These are phyloP conservation scores for Onychomys torridus DNA, from an alignment of 2,797 vertebrate species.

Conservation along the genomic window DNA sequence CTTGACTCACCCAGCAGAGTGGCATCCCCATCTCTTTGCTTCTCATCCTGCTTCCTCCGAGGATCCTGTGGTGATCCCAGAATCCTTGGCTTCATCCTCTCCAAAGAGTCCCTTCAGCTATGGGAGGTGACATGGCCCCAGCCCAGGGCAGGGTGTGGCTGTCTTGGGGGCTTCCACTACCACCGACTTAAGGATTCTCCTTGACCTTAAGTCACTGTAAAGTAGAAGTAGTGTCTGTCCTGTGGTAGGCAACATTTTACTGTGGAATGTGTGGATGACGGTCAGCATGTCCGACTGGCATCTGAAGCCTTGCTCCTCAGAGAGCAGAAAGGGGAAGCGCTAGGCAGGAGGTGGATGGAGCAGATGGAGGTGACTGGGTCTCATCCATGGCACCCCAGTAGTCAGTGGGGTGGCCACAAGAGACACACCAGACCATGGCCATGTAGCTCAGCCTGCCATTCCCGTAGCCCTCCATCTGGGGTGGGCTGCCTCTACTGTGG, in stretches of 20 bases:
- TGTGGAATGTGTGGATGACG: neutral
- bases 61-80: neutral
- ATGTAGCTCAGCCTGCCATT: neutral
- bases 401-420: neutral
- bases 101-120: neutral
- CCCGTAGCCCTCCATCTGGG: neutral
- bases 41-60: neutral
- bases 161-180: neutral
- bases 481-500: neutral
- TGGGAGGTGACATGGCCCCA: neutral
- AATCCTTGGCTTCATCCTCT: neutral
- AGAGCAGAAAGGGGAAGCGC: neutral
- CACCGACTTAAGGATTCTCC: neutral
- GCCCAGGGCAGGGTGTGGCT: accelerated
- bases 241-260: neutral
- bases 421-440: neutral
- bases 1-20: neutral
- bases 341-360: neutral
- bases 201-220: neutral
- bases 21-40: neutral
- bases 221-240: neutral
- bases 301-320: neutral
- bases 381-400: neutral
- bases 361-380: neutral
- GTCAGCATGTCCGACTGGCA: too few relatives aligned